phyloP scores from a whole-genome alignment of 2,113 vertebrate species.

The Aptenodytes forsteri region DNA sequence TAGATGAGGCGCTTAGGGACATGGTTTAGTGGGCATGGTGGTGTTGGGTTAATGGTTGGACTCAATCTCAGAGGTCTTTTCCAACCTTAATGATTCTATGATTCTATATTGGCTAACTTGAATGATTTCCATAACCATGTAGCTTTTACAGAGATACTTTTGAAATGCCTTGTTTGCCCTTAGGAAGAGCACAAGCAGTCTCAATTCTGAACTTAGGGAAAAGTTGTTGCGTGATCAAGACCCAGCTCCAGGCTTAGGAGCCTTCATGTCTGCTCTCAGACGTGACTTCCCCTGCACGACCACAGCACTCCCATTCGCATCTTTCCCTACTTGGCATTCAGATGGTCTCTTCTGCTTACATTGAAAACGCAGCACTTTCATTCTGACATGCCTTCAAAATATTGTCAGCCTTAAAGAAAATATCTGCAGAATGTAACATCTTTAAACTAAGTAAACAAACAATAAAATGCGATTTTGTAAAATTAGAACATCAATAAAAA shows the following conservation, averaged over 20 bases:
- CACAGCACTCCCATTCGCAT: not conserved
- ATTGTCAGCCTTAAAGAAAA: not conserved
- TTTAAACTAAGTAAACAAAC: not conserved
- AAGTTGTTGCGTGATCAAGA: not conserved
- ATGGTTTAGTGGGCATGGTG: no score
- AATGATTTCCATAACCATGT: not conserved
- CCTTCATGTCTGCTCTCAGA: not conserved
- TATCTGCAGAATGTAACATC: not conserved
- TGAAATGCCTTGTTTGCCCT: not conserved
- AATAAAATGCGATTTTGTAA: not conserved
- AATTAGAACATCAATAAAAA: not conserved
- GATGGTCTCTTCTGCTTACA: not conserved
- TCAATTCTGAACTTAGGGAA: not conserved
- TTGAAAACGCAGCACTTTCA: not conserved
- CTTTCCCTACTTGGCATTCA: not conserved
- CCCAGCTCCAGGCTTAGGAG: not conserved
- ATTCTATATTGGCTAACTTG: not conserved
- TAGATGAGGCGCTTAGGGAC: no score
- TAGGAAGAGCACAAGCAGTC: not conserved
- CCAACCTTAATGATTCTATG: no score
- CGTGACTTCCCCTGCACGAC: not conserved
- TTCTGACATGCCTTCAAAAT: not conserved
- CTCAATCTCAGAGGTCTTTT: no score
- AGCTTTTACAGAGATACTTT: not conserved
- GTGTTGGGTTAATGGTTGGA: no score